A percentile compares a stretch with the other conserved stretches of the same genome.
These are phyloP conservation scores for Andrena bucephala DNA, from an alignment of 2,888 invertebrate species.

Conservation along the genomic window DNA sequence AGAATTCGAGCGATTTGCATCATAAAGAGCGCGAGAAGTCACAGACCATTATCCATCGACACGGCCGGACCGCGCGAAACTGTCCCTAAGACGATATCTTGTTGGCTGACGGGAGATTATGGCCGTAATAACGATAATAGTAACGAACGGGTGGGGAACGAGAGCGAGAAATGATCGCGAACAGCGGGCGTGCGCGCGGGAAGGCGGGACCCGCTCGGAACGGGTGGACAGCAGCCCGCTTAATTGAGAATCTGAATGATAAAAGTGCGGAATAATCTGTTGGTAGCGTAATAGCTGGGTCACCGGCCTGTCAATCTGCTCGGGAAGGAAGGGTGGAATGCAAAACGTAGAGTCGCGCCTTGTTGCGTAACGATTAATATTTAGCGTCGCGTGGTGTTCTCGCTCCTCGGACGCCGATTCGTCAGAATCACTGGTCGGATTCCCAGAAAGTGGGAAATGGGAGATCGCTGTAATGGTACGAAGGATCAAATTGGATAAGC, in stretches of 20 bases:
- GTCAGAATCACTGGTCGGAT: background rate
- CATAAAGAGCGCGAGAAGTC: constrained; percentile 66
- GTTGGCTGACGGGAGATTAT: constrained; percentile 56
- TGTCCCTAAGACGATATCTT: constrained; percentile 60
- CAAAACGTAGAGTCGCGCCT: constrained; percentile 36
- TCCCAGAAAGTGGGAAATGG: background rate
- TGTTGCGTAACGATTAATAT: constrained; percentile 33
- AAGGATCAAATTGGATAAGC: too few relatives aligned
- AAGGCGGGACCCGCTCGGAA: constrained; percentile 9
- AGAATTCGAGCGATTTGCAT: constrained; percentile 74
- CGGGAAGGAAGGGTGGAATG: constrained; percentile 35
- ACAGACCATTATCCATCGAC: constrained; percentile 73
- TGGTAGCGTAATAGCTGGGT: constrained; percentile 44
- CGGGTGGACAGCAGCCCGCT: constrained; percentile 35
- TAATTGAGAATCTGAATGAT: constrained; percentile 54
- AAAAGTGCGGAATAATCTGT: constrained; percentile 54
- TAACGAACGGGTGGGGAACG: constrained; percentile 65
- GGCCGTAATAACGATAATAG: constrained; percentile 64
- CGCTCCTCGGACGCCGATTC: constrained; percentile 1
- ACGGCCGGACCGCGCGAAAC: constrained; percentile 32
- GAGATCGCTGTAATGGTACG: too few relatives aligned
- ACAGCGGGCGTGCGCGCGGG: constrained; percentile 39
- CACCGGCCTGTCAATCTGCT: constrained; percentile 47
- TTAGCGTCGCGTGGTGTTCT: background rate
- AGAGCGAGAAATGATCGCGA: constrained; percentile 35